Base-by-base conservation (phyloP, 2,113 vertebrate species). In the Melanerpes formicivorus region DNA sequence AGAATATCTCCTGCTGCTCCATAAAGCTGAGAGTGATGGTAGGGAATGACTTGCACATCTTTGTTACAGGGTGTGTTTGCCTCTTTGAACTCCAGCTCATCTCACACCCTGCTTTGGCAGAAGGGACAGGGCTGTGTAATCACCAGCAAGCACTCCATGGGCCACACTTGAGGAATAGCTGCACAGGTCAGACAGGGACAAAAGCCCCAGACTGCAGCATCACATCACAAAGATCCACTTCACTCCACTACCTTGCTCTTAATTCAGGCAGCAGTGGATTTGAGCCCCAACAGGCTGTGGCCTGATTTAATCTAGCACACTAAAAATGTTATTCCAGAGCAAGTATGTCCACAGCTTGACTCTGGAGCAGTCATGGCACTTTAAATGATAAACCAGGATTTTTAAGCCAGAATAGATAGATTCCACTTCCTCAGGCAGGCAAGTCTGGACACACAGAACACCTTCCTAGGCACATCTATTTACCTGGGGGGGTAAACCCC, bases 171-270 rank as follows among this genome's bases (percentile, higher is more conserved):
- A 73, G 88, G 67, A 42, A 29, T 5, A 32, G 82, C 84, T 62
- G 70, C 37, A 3, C 5, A 34, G 73, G 69, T 58, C 84, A 93
- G 27, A 27, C 32, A 58, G 80, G 83, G 73, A 86, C 87, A 92
- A 5, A 72, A 9, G 34, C 19, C 32, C 54, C 54, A 55, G 29
- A 10, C 52, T 40, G 74, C 58, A 64, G 65, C 84, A 71, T 2
- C 84, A 29, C 84, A 46, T n/a, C 48, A 3, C 70, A 63, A 2
- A 0, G 0, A 48, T 2, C 37, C 37, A 8, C 78, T 25, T n/a
- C 0, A 63, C 6, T 48, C 70, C 58, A 18, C 13, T 10, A 3
- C 18, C 15, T 23, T 30, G 54, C 0, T 32, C 86, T 12, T 9
- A 17, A 80, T 11, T 27, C 81, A 79, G 56, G 18, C 34, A 27